A percentile compares a stretch with the other conserved stretches of the same genome.
phyloP scores from a whole-genome alignment of 1,140 invertebrate species.

The Sitodiplosis mosellana region DNA sequence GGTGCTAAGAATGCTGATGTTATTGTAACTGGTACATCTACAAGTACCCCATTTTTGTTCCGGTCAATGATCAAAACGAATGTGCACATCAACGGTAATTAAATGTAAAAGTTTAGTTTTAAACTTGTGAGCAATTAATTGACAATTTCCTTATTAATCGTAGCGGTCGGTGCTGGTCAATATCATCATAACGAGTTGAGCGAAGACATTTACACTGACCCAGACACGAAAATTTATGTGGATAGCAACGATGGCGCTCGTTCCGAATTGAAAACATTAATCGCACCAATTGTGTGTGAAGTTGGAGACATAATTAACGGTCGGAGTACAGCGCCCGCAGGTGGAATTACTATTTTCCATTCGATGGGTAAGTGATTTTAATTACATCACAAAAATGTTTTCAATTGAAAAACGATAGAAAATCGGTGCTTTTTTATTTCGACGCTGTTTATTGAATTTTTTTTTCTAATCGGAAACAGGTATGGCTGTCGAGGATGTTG shows the following conservation, averaged over 20 bases:
- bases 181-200: slow-evolving; percentile 24
- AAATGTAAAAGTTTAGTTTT: background rate
- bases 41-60: slow-evolving; percentile 25
- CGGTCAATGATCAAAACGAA: slow-evolving; percentile 28
- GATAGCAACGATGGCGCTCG: slow-evolving; percentile 22
- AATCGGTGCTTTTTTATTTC: background rate
- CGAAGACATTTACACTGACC: slow-evolving; percentile 17
- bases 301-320: slow-evolving; percentile 20
- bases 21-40: slow-evolving; percentile 29
- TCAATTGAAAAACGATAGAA: too few species aligned
- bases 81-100: slow-evolving; percentile 25
- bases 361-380: slow-evolving; percentile 11
- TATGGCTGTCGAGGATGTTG: slow-evolving; percentile 18
- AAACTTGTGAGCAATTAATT: background rate
- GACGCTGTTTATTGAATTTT: too few species aligned
- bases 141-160: background rate
- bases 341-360: slow-evolving; percentile 12
- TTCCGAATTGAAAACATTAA: slow-evolving; percentile 18
- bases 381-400: too few species aligned
- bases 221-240: slow-evolving; percentile 18
- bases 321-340: background rate
- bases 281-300: slow-evolving; percentile 19
- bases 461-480: too few species aligned
- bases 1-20: slow-evolving; percentile 33
- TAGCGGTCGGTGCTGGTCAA: slow-evolving; percentile 26